Conservation (phyloP, 2,797 vertebrate species). For the Enteromius viviparus region DNA sequence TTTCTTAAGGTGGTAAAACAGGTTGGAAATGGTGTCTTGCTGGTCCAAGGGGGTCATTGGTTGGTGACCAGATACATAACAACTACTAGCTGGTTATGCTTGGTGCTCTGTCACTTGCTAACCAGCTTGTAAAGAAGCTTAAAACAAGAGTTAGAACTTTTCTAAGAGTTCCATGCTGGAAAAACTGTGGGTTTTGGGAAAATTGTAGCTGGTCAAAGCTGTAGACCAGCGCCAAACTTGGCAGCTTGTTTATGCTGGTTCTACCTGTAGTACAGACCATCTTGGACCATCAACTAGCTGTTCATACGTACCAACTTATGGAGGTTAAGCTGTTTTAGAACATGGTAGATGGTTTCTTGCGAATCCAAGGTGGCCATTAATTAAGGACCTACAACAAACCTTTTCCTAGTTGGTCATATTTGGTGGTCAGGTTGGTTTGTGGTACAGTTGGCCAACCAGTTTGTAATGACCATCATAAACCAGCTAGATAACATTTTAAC, state of each 20-base stretch:
- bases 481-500: not conserved
- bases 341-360: not conserved
- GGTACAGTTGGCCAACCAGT: not conserved
- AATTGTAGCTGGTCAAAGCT: not conserved
- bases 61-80: not conserved
- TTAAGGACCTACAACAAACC: not conserved
- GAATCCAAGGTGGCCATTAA: not conserved
- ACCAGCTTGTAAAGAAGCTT: not conserved
- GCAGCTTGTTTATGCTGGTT: not conserved
- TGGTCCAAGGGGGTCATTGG: not conserved
- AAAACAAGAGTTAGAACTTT: not conserved
- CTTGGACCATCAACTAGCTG: not conserved
- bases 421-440: not conserved
- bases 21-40: not conserved
- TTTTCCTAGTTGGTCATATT: not conserved
- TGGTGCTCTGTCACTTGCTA: not conserved
- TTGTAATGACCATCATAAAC: not conserved
- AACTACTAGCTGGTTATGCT: not conserved
- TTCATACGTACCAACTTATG: not conserved
- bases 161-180: not conserved
- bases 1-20: not conserved
- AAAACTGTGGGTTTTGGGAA: not conserved
- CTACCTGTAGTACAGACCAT: not conserved
- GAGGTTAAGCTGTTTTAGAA: not conserved
- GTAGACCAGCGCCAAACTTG: not conserved